Conservation (phyloP, 2,888 invertebrate genomes). For the Drosophila planitibia region DNA sequence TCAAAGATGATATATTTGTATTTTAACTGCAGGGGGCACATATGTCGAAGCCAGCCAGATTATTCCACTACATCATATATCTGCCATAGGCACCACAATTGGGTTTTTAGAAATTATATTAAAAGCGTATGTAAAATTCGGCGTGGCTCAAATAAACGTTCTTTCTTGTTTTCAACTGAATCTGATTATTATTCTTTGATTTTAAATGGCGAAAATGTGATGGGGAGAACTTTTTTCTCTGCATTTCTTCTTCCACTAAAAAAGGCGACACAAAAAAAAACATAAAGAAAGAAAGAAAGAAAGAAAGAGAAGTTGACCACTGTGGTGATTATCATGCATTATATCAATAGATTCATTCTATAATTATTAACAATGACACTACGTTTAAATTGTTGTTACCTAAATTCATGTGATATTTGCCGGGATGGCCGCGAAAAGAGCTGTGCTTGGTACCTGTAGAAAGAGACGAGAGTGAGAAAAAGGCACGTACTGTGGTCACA, state of each 20-base stretch:
- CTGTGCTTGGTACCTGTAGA: constrained; percentile 84
- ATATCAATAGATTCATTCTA: constrained; percentile 34
- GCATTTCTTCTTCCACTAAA: neutral
- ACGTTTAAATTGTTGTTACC: constrained; percentile 76
- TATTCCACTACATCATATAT: neutral
- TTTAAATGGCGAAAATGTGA: neutral
- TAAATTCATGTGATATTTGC: constrained; percentile 85
- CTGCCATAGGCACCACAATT: neutral
- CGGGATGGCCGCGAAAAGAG: constrained; percentile 84
- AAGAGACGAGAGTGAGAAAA: constrained; percentile 56
- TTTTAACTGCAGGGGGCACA: neutral
- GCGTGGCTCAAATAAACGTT: neutral
- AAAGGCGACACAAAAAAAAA: neutral
- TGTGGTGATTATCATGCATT: constrained; percentile 46
- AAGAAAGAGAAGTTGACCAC: neutral
- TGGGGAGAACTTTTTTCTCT: neutral
- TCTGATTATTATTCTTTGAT: neutral
- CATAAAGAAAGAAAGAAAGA: neutral
- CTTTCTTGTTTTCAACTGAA: neutral
- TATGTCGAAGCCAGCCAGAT: neutral
- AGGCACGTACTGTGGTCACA: constrained; percentile 15
- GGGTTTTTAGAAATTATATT: neutral
- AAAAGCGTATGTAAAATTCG: neutral
- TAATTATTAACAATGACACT: constrained; percentile 69
- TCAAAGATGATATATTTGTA: neutral